Percentiles rank a stretch among this genome's conserved stretches.
phyloP scores from a whole-genome alignment of 2,888 invertebrate genomes.

The Drosophila niveifrons region DNA sequence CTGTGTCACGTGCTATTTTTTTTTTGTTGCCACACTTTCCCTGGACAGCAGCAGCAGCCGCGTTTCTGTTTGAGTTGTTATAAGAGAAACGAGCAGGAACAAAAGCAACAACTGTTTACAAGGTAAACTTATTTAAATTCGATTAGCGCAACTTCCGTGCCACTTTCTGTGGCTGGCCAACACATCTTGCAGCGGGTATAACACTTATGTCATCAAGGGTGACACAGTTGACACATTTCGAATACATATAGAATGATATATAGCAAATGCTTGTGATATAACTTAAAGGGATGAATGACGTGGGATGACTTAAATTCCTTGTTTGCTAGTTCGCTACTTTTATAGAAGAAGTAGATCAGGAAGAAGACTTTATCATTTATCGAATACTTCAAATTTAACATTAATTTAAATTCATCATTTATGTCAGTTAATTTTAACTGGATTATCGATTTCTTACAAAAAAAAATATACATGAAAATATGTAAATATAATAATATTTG shows the following conservation, averaged over 20 bases:
- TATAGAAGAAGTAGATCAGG: no score
- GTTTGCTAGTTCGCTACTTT: no score
- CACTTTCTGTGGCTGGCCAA: slow-evolving; percentile 20
- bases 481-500: no score
- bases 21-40: slow-evolving; percentile 31
- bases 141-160: slow-evolving; percentile 75
- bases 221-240: neutral
- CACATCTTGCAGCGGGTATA: slow-evolving; percentile 8
- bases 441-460: no score
- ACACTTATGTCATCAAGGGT: slow-evolving; percentile 2
- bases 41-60: slow-evolving; percentile 28
- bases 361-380: no score
- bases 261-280: neutral
- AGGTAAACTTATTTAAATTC: slow-evolving; percentile 81
- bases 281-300: neutral
- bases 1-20: neutral
- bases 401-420: no score
- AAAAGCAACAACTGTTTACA: slow-evolving; percentile 68
- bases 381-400: no score
- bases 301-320: neutral
- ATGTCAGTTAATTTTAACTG: no score
- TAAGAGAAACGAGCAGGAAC: slow-evolving; percentile 31
- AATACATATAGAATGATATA: slow-evolving; percentile 2
- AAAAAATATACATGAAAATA: no score
- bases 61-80: slow-evolving; percentile 60